Evolutionary conservation across 2,797 vertebrate species (phyloP), one percentile per base, ranked within the genome.

Genomic region (Sebastes melanostomus): DNA sequence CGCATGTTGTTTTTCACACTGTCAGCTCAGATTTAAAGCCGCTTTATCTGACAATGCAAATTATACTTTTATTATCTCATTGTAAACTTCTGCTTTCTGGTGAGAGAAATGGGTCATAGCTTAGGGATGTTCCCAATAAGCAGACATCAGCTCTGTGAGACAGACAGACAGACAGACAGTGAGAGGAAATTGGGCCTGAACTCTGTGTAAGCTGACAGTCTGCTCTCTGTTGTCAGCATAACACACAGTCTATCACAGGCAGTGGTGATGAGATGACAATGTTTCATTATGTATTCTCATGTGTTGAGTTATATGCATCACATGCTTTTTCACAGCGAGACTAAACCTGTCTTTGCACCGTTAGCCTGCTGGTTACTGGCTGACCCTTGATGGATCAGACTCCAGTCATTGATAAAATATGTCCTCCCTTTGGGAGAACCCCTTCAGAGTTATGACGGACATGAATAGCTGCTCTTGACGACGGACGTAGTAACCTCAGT

Each of bases 111-210:
- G 36, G 81, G 68, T 81, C 62, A 83, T 65, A 62, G 63, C 78
- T 82, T 60, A 59, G 38, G 63, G 75, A 80, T 69, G 68, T 77
- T 85, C 46, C 29, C 72, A 85, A 89, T 70, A 82, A 76, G 74
- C 79, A 79, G 71, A 70, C 71, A 80, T 86, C 75, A 82, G 77
- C 80, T 86, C 75, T 78, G 66, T 22, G 75, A 86, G 76, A 50
- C 46, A 50, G 46, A 20, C 42, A 18, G 42, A 46, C 42, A 46
- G 42, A 85, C 71, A 74, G 46, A 85, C 71, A 74, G 70, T 54
- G 54, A 77, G 50, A 84, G 78, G 76, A 86, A 89, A 84, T 66
- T 80, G 73, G 78, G 38, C 18, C 68, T 80, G 59, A 84, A 81
- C 50, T 82, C 30, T 38, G 9, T 67, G 50, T 63, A 77, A 80